phyloP scores from a whole-genome alignment of 2,113 vertebrate species.

The Chaetura pelagica region DNA sequence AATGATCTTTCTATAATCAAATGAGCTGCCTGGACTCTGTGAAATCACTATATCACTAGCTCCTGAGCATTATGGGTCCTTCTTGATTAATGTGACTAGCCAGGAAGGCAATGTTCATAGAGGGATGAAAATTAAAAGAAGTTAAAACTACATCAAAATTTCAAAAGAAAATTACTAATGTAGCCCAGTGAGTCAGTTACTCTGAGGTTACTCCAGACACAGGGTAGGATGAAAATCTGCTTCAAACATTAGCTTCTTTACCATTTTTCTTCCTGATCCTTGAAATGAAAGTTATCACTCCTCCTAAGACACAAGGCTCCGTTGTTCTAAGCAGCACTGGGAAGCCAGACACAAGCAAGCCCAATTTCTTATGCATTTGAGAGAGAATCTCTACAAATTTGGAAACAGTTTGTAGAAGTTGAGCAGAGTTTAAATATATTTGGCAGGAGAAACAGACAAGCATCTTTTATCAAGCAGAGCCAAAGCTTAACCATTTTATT shows the following conservation, averaged over 20 bases:
- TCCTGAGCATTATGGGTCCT: neutral
- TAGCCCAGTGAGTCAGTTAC: neutral
- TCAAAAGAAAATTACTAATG: neutral
- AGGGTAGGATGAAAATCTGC: neutral
- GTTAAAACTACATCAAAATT: neutral
- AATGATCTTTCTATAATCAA: neutral
- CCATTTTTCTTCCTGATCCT: neutral
- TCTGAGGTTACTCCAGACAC: neutral
- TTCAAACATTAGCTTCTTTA: neutral
- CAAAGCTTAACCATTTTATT: neutral
- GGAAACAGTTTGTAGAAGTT: neutral
- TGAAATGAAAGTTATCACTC: neutral
- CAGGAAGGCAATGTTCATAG: neutral
- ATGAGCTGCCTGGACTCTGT: slow-evolving; percentile 7
- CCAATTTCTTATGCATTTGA: neutral
- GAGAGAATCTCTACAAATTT: neutral
- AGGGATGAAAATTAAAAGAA: slow-evolving; percentile 6
- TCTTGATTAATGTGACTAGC: slow-evolving; percentile 10
- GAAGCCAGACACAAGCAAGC: neutral
- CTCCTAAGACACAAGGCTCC: neutral
- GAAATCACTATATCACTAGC: neutral
- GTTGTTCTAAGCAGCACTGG: neutral
- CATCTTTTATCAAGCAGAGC: neutral
- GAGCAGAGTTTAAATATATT: neutral
- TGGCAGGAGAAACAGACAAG: neutral